A percentile compares a stretch with the other conserved stretches of the same genome.
Conservation (phyloP, 2,797 vertebrate species). For the Phataginus tricuspis region DNA sequence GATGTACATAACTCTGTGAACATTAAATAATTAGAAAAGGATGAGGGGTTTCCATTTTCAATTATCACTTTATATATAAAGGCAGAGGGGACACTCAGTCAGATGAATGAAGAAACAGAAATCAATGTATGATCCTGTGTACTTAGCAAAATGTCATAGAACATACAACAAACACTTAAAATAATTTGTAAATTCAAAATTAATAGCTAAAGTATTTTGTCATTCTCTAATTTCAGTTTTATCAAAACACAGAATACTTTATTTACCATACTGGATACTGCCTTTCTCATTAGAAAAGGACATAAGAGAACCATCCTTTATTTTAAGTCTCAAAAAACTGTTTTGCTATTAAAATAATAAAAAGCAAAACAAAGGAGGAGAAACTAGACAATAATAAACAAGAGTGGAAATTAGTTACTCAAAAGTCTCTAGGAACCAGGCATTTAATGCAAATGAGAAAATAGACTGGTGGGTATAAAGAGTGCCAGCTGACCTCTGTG, state of each 20-base stretch:
- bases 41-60: not conserved
- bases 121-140: conserved; percentile 49
- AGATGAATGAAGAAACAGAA: conserved; percentile 33
- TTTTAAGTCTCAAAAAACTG: conserved; percentile 25
- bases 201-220: conserved; percentile 29
- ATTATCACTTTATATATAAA: conserved; percentile 39
- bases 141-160: not conserved
- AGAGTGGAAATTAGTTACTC: not conserved
- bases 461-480: not conserved
- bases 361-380: conserved; percentile 16
- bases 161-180: conserved; percentile 26
- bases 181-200: conserved; percentile 18
- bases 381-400: conserved; percentile 36
- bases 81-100: not conserved
- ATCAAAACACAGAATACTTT: conserved; percentile 28
- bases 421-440: not conserved
- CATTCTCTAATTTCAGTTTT: conserved; percentile 19
- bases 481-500: not conserved
- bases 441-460: conserved; percentile 25
- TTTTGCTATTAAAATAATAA: conserved; percentile 53
- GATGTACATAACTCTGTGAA: conserved; percentile 42
- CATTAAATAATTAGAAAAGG: conserved; percentile 46
- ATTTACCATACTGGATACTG: not conserved
- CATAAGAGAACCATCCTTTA: conserved; percentile 18
- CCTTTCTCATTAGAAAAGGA: conserved; percentile 37